phyloP scores from a whole-genome alignment of 1,140 invertebrate species.

The Drosophila oshimai region DNA sequence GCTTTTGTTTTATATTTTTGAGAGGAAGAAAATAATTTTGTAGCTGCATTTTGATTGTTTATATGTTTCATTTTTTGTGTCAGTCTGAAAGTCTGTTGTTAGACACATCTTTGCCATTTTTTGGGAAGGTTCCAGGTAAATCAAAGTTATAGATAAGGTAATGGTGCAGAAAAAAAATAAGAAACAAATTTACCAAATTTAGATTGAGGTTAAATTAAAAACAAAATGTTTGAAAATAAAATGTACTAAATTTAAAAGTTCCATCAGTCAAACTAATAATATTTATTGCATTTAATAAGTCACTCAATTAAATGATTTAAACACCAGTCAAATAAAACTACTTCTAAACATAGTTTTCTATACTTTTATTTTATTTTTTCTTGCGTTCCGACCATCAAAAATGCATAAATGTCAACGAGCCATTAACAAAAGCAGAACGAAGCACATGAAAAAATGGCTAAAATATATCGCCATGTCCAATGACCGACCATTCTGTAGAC shows the following conservation, averaged over 20 bases:
- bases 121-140: conserved; percentile 7
- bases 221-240: no score
- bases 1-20: neutral
- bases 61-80: neutral
- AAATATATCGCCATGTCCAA: conserved; percentile 26
- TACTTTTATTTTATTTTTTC: neutral
- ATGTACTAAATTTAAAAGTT: no score
- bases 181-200: no score
- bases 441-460: neutral
- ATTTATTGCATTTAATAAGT: no score
- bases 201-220: no score
- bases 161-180: no score
- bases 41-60: neutral
- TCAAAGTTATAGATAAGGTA: no score
- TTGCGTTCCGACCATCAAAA: conserved; percentile 59
- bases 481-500: neutral
- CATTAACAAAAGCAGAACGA: conserved; percentile 20
- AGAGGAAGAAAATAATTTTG: neutral
- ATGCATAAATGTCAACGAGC: conserved; percentile 70
- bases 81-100: conserved; percentile 21
- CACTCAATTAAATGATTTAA: conserved; percentile 5
- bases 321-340: neutral
- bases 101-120: conserved; percentile 9
- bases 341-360: conserved; percentile 1
- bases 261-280: no score